Evolutionary conservation across 2,888 invertebrate genomes (phyloP), one percentile per base, ranked within the genome.

Genomic region (Monochamus alternatus): DNA sequence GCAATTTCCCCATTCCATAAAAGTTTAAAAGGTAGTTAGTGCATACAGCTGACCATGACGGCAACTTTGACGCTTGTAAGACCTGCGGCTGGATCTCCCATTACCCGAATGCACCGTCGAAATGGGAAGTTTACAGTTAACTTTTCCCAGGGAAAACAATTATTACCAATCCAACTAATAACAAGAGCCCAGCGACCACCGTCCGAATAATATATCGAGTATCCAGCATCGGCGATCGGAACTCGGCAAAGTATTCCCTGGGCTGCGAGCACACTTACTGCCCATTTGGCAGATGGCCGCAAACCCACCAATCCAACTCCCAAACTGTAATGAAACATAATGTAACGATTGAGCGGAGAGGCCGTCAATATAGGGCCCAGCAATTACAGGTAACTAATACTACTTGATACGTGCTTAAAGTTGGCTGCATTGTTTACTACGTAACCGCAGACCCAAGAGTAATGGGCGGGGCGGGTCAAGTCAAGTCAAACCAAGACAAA

Each of bases 401-500:
- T 81, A 78, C 86, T 87, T 88, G 88, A 88, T 88, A 87, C 87
- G 86, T 85, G 85, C 85, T 88, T 87, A 88, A 88, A 88, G 88
- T 88, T 88, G 84, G 87, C 85, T 87, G 87, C 87, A 88, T 88
- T 88, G 88, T 88, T 88, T 88, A 86, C 87, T 86, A 87, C 86
- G 87, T 82, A 86, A 87, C 88, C 88, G 83, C 88, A 88, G 84
- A 85, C 84, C 85, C 86, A 88, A 87, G 88, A 88, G 86, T 88
- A 88, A 88, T 88, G 87, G 87, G 77, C 81, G 78, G 75, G 83
- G 83, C 84, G 84, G 86, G 86, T 87, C 86, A 85, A 87, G 86
- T 87, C 86, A 85, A 87, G 87, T 88, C 88, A 87, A 88, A 88
- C 88, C 88, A 88, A 88, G 88, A 89, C 88, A 88, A 88, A 89